phyloP scores from a whole-genome alignment of 2,797 vertebrate species.

The Gadopsis marmoratus region DNA sequence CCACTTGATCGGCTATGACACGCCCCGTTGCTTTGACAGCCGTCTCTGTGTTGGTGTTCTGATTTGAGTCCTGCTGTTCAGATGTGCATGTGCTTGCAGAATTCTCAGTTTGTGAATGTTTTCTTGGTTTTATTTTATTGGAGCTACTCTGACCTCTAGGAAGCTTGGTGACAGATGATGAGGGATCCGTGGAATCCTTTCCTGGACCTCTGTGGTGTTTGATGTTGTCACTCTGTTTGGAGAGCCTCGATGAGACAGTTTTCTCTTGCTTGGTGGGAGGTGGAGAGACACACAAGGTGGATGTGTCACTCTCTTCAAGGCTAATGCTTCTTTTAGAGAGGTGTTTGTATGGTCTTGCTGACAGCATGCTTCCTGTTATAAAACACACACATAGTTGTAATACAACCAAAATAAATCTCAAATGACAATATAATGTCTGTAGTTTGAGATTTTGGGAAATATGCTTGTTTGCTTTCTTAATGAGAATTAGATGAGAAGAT shows the following conservation, averaged over 20 bases:
- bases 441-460: neutral
- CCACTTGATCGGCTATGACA: conserved; percentile 4
- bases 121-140: conserved; percentile 64
- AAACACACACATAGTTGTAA: conserved; percentile 16
- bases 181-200: conserved; percentile 61
- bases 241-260: conserved; percentile 45
- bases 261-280: conserved; percentile 67
- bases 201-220: conserved; percentile 63
- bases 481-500: neutral
- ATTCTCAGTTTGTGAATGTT: conserved; percentile 30
- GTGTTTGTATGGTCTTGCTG: conserved; percentile 52
- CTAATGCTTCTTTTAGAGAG: conserved; percentile 62
- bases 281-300: conserved; percentile 39
- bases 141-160: conserved; percentile 66
- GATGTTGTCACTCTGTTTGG: conserved; percentile 59
- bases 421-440: neutral
- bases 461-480: neutral
- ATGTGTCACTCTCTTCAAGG: conserved; percentile 64
- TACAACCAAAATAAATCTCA: neutral
- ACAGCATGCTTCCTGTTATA: conserved; percentile 69
- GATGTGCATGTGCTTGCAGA: conserved; percentile 15
- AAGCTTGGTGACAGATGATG: conserved; percentile 66
- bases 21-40: conserved; percentile 14
- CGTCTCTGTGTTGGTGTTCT: conserved; percentile 13
- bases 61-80: conserved; percentile 34